Percentiles rank a stretch among this genome's conserved stretches.
These are phyloP conservation scores for Zaprionus kolodkinae DNA, from an alignment of 1,140 invertebrate genomes.

Conservation along the genomic window DNA sequence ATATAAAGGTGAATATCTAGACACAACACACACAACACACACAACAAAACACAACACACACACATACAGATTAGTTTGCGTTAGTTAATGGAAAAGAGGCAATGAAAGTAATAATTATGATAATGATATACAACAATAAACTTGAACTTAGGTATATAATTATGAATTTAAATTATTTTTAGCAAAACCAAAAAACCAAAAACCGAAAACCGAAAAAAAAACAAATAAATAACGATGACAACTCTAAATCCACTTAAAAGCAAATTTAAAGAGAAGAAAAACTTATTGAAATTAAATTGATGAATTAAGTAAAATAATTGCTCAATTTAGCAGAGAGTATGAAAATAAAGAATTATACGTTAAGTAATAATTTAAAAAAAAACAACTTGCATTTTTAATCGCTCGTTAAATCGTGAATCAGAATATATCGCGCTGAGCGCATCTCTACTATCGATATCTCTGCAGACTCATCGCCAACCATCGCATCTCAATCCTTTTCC, in stretches of 20 bases:
- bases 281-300: constrained; percentile 72
- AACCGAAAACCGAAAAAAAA: constrained; percentile 29
- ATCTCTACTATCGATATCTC: background rate
- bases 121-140: constrained; percentile 80
- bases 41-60: constrained; percentile 27
- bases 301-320: constrained; percentile 79
- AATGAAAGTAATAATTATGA: constrained; percentile 72
- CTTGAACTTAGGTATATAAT: constrained; percentile 77
- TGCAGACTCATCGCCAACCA: background rate
- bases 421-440: background rate
- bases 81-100: constrained; percentile 44
- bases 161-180: constrained; percentile 83
- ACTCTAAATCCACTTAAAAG: constrained; percentile 69
- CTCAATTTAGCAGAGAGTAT: constrained; percentile 81
- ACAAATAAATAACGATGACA: constrained; percentile 48
- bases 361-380: constrained; percentile 78
- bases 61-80: constrained; percentile 34
- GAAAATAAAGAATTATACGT: constrained; percentile 82
- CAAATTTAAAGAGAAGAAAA: constrained; percentile 69
- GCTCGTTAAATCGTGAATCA: background rate
- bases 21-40: constrained; percentile 48
- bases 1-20: constrained; percentile 70
- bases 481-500: constrained; percentile 19
- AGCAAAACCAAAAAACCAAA: constrained; percentile 58
- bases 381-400: background rate